Evolutionary conservation across 2,113 vertebrate species (phyloP).

Genomic region (Ailuropoda melanoleuca): DNA sequence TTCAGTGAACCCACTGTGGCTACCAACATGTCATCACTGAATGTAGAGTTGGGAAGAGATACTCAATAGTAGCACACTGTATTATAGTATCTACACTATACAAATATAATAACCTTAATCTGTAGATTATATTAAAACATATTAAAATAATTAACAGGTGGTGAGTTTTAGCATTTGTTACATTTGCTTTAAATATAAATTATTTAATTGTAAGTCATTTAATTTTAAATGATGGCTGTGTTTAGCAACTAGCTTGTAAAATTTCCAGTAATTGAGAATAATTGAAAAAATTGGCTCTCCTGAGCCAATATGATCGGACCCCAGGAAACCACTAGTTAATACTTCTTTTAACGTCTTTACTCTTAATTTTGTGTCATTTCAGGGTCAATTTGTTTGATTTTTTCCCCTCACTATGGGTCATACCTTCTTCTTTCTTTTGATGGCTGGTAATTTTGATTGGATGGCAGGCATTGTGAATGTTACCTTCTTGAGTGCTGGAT

Average conservation of each 20-base stretch:
- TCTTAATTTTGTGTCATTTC: neutral
- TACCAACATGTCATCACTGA: neutral
- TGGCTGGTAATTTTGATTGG: neutral
- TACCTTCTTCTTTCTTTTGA: neutral
- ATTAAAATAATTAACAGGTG: neutral
- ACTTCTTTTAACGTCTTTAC: neutral
- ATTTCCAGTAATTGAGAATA: conserved; percentile 14
- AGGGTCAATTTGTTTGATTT: neutral
- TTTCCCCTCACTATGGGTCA: neutral
- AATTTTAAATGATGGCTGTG: neutral
- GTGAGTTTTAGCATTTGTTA: neutral
- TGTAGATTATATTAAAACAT: conserved; percentile 7
- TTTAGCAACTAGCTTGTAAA: neutral
- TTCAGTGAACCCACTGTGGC: neutral
- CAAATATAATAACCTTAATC: neutral
- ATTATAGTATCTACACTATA: neutral
- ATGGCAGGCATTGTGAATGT: neutral
- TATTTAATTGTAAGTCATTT: neutral
- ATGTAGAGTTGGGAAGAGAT: neutral
- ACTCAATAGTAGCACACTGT: neutral
- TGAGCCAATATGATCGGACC: neutral
- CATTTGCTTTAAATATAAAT: conserved; percentile 31
- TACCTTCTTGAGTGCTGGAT: neutral
- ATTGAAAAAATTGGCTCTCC: neutral
- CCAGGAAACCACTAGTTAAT: neutral